phyloP scores from a whole-genome alignment of 2,113 vertebrate species.

The Seriola rivoliana region DNA sequence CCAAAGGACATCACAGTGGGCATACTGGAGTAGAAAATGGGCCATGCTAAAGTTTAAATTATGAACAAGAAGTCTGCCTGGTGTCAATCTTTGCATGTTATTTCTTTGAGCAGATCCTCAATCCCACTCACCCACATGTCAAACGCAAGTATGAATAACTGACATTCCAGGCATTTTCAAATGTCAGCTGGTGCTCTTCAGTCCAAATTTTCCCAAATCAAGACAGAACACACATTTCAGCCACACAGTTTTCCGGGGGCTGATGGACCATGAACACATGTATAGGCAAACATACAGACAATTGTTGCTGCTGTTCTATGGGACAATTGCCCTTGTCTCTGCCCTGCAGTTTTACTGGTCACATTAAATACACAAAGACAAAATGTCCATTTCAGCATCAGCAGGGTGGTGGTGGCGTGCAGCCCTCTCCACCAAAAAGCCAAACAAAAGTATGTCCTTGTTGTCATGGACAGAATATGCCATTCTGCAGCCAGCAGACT shows the following conservation, averaged over 20 bases:
- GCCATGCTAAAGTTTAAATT: constrained; percentile 49
- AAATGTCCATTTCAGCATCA: constrained; percentile 81
- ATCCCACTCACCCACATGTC: constrained; percentile 40
- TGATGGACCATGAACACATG: constrained; percentile 66
- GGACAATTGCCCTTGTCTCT: constrained; percentile 81
- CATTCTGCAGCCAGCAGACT: constrained; percentile 73
- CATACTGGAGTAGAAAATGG: constrained; percentile 33
- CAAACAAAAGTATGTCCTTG: constrained; percentile 82
- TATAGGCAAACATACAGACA: constrained; percentile 76
- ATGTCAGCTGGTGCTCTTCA: constrained; percentile 41
- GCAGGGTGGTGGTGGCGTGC: constrained; percentile 72
- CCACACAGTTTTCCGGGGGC: constrained; percentile 67
- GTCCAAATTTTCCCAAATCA: constrained; percentile 63
- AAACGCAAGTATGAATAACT: constrained; percentile 51
- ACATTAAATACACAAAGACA: constrained; percentile 81
- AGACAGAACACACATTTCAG: constrained; percentile 59
- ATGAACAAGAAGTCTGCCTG: constrained; percentile 57
- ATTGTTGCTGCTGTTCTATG: constrained; percentile 78
- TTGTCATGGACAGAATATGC: constrained; percentile 78
- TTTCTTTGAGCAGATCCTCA: constrained; percentile 48
- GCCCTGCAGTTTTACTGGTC: constrained; percentile 69
- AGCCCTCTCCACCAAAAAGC: constrained; percentile 81
- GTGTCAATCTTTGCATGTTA: constrained; percentile 47
- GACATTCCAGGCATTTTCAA: constrained; percentile 60
- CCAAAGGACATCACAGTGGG: constrained; percentile 25